These are phyloP conservation scores for Tokudaia muenninki DNA, from an alignment of 2,797 vertebrate genomes.

Conservation along the genomic window DNA sequence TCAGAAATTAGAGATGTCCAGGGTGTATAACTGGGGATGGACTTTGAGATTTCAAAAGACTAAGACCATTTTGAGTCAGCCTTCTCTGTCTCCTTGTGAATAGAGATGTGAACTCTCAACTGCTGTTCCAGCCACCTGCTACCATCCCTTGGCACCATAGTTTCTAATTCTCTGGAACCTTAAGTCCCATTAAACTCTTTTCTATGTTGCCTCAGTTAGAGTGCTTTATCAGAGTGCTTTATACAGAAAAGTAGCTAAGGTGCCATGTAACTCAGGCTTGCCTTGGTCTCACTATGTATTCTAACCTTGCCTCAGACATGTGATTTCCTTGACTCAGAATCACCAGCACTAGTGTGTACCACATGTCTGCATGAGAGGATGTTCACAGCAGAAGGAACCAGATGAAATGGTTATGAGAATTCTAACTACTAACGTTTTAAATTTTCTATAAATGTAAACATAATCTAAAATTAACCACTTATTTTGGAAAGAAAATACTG, in stretches of 20 bases:
- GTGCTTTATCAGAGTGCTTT: not conserved
- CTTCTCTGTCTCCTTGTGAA: not conserved
- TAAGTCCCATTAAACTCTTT: not conserved
- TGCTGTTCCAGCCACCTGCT: not conserved
- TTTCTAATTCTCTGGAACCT: not conserved
- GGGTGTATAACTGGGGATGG: not conserved
- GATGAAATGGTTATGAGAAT: not conserved
- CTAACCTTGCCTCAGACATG: not conserved
- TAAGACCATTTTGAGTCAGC: not conserved
- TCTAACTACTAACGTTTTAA: not conserved
- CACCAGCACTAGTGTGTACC: not conserved
- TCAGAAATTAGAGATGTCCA: not conserved
- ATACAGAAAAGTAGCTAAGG: not conserved
- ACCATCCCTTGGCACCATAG: not conserved
- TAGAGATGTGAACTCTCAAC: not conserved
- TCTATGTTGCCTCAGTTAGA: not conserved
- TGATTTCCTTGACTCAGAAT: not conserved
- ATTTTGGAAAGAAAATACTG: slow-evolving; percentile 31
- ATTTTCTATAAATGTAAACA: slow-evolving; percentile 21
- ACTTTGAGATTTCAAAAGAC: not conserved
- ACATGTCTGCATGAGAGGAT: not conserved
- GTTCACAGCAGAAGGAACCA: slow-evolving; percentile 9
- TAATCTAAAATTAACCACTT: slow-evolving; percentile 52
- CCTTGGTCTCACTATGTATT: not conserved
- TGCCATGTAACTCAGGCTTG: not conserved